Percentiles rank a stretch among this genome's conserved stretches.
phyloP scores from a whole-genome alignment of 1,140 invertebrate species.

The Nasonia vitripennis region DNA sequence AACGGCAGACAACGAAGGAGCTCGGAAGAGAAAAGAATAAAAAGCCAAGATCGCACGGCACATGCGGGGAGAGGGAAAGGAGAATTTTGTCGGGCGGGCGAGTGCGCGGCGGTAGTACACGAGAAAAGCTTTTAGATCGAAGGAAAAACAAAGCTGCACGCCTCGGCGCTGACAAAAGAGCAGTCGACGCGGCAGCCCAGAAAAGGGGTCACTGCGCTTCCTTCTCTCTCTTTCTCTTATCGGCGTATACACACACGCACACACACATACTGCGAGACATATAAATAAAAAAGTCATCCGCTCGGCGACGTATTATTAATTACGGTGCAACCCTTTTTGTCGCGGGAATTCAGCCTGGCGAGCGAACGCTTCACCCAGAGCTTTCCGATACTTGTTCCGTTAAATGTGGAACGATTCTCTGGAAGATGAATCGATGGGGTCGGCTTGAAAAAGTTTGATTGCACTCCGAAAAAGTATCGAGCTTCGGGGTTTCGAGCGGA shows the following conservation, averaged over 20 bases:
- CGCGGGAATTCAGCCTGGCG: neutral
- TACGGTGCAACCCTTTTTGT: neutral
- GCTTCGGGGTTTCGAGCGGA: neutral
- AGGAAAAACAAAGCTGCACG: conserved; percentile 44
- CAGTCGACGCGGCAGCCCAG: conserved; percentile 12
- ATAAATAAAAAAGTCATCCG: neutral
- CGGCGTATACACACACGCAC: neutral
- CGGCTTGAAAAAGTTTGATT: neutral
- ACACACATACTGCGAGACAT: neutral
- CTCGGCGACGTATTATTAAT: conserved; percentile 14
- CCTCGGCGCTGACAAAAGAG: conserved; percentile 37
- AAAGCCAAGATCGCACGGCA: neutral
- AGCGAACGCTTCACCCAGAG: neutral
- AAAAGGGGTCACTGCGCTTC: conserved; percentile 30
- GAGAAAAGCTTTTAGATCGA: conserved; percentile 50
- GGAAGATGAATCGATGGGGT: neutral
- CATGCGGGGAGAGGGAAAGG: neutral
- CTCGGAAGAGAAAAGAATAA: neutral
- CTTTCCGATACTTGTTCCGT: neutral
- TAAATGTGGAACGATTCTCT: neutral
- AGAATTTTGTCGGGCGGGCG: neutral
- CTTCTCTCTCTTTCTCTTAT: neutral
- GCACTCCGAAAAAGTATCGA: neutral
- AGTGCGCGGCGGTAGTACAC: conserved; percentile 14
- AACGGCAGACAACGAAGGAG: neutral